Evolutionary conservation across 2,888 invertebrate species (phyloP).

Genomic region (Chloroclystis v-ata): DNA sequence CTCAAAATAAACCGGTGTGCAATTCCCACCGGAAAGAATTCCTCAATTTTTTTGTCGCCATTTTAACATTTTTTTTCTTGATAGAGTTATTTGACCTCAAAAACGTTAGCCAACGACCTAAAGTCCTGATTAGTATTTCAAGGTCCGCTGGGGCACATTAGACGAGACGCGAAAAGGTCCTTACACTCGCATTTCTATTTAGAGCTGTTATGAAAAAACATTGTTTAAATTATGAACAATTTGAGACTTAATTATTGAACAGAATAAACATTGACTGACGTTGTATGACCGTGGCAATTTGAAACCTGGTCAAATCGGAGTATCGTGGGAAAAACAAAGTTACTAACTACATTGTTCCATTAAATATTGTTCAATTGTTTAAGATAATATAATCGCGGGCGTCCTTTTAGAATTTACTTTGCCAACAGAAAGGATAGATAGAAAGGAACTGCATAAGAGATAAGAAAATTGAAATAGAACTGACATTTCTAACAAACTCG

Average conservation of each 20-base stretch:
- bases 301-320: slow-evolving; percentile 9
- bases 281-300: slow-evolving; percentile 5
- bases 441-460: neutral
- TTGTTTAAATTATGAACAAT: neutral
- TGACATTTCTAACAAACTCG: too few species aligned
- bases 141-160: slow-evolving; percentile 5
- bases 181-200: slow-evolving; percentile 4
- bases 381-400: slow-evolving; percentile 10
- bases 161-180: slow-evolving; percentile 1
- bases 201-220: too few species aligned
- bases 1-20: slow-evolving; percentile 26
- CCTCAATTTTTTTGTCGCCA: slow-evolving; percentile 3
- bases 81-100: slow-evolving; percentile 2
- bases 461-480: too few species aligned
- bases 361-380: slow-evolving; percentile 12
- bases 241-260: neutral
- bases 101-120: slow-evolving; percentile 5
- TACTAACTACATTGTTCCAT: slow-evolving; percentile 3
- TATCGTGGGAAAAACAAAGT: slow-evolving; percentile 15
- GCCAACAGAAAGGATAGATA: neutral
- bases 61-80: neutral
- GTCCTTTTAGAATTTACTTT: neutral
- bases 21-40: slow-evolving; percentile 27
- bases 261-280: slow-evolving; percentile 2
- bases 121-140: neutral